phyloP scores from a whole-genome alignment of 2,888 invertebrate species.

The Dynastes tityus region DNA sequence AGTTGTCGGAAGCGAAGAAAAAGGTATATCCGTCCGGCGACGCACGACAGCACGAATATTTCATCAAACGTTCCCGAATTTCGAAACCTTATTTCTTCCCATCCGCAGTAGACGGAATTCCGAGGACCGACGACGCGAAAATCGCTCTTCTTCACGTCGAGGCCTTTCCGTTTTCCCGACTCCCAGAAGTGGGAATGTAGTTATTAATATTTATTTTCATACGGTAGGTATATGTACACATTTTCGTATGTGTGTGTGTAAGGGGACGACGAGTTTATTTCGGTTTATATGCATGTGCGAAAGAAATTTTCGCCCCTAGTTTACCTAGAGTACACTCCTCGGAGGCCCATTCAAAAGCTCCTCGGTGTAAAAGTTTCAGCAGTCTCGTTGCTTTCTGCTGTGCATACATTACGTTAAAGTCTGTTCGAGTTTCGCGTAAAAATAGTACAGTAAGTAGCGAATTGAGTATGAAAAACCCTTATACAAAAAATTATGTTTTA shows the following conservation, averaged over 20 bases:
- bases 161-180: conserved; percentile 42
- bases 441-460: neutral
- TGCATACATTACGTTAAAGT: neutral
- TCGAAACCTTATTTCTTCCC: conserved; percentile 17
- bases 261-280: conserved; percentile 14
- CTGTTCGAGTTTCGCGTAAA: neutral
- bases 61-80: conserved; percentile 21
- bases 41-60: conserved; percentile 13
- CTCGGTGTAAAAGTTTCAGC: conserved; percentile 38
- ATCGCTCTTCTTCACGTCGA: conserved; percentile 1
- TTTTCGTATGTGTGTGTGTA: conserved; percentile 25
- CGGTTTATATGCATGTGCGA: conserved; percentile 16
- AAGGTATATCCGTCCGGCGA: neutral
- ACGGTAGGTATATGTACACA: neutral
- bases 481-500: neutral
- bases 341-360: conserved; percentile 36
- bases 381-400: neutral
- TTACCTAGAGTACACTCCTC: conserved; percentile 25
- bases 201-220: conserved; percentile 47
- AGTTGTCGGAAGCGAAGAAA: neutral
- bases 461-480: neutral
- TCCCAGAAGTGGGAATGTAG: conserved; percentile 42
- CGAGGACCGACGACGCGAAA: neutral
- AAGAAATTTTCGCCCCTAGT: conserved; percentile 39
- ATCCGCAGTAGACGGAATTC: neutral